Base-by-base conservation (phyloP, 2,797 vertebrate genomes). In the Crax fasciolata region DNA sequence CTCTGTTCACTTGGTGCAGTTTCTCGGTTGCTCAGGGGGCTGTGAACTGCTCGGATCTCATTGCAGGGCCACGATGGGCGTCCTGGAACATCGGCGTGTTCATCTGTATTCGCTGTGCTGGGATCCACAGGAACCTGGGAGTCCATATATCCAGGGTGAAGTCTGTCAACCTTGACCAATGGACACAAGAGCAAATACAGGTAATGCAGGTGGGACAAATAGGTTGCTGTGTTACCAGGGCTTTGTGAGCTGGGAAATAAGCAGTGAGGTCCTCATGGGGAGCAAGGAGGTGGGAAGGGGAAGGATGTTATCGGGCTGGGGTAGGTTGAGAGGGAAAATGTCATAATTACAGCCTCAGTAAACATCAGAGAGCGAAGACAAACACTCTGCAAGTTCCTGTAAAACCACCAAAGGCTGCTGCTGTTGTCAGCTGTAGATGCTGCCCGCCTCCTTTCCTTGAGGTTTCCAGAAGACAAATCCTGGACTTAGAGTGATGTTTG, bases 141-240 rank as follows among this genome's bases (percentile, higher is more conserved):
- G 99, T 99, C 66, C 99, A 99, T 96, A 99, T 99, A 96, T 99
- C 99, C 97, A 98, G 99, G 94, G 99, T 99, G 87, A 99, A 99
- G 83, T 99, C 99, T 1, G 99, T 99, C 91, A 99, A 99, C 93
- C 98, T 99, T 20, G 99, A 99, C 97, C 99, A 99, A 95, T 99
- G 99, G 99, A 99, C 99, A 0, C 99, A 99, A 90, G 99, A 99
- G 84, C 99, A 99, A 97, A 99, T 99, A 72, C 99, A 99, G 99
- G 99, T 99, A 94, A 74, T 0, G 10, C 0, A 0, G 38, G 48
- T 3, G 19, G 5, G 30, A 21, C 4, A 0, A 4, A 0, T 0
- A 1, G 21, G 38, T 2, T 7, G 7, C 7, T 14, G 18, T 74
- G 15, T 5, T 10, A 5, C 14, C 1, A 16, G 32, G 54, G 13